Evolutionary conservation across 2,888 invertebrate genomes (phyloP), one percentile per base, ranked within the genome.

Genomic region (Halictus ligatus): DNA sequence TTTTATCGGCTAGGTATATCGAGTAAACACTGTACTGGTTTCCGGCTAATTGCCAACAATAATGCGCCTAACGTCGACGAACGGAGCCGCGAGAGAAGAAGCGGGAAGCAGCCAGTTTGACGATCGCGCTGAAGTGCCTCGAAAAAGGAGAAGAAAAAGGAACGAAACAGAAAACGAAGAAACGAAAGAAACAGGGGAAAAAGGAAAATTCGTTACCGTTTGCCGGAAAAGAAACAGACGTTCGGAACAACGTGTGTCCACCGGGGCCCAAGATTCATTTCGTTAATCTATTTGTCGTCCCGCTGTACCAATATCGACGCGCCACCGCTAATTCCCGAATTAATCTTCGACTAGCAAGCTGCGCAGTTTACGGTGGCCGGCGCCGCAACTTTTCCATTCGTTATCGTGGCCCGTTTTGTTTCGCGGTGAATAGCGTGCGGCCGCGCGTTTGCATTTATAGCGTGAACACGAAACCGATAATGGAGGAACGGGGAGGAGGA

Each of bases 381-480:
- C 2, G 76, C 64, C 74, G 83, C 74, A 80, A 80, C 83, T 83
- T 83, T 85, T 85, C 78, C 78, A 83, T 84, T 83, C 78, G 86
- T 86, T 81, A 84, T 73, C 84, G 69, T 54, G 35, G 29, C 64
- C 12, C 78, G 79, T 75, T 84, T 81, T 67, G 74, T 74, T 84
- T 60, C 80, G 12, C 64, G 74, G 46, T 43, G 73, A 71, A 72
- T 60, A 50, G n/a, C 73, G 21, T 12, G 73, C 35, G 83, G 40
- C 46, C 21, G 25, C 75, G 72, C 58, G 73, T 77, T 71, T 64
- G 81, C 78, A 81, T 86, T 81, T 86, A 83, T 84, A 74, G 71
- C 76, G 75, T 48, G 73, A 81, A 78, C 85, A 80, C 84, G 86
- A 78, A 84, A 80, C 84, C 88, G 88, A 84, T 85, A 80, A 88